These are phyloP conservation scores for Dinoponera quadriceps DNA, from an alignment of 1,140 invertebrate species.

Conservation along the genomic window DNA sequence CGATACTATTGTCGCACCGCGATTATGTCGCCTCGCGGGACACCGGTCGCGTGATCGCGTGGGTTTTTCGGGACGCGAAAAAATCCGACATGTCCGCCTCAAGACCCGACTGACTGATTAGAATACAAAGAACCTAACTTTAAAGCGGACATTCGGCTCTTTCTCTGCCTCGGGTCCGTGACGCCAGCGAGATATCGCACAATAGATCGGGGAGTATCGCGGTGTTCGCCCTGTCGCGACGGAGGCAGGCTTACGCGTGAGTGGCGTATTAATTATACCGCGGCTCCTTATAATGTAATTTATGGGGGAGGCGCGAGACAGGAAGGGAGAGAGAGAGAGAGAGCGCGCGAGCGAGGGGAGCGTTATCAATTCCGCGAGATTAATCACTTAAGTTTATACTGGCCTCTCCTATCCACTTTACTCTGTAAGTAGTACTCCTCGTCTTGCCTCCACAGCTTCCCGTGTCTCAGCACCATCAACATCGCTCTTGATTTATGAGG, in stretches of 20 bases:
- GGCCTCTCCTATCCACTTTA: slow-evolving; percentile 80
- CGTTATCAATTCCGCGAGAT: slow-evolving; percentile 83
- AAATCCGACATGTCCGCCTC: not conserved
- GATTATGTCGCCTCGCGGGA: too few species aligned
- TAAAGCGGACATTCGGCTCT: not conserved
- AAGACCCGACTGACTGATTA: slow-evolving; percentile 6
- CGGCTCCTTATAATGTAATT: slow-evolving; percentile 82
- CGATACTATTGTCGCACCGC: too few species aligned
- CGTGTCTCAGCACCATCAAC: slow-evolving; percentile 71
- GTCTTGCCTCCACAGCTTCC: slow-evolving; percentile 72
- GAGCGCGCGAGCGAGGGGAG: slow-evolving; percentile 72
- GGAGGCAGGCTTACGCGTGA: slow-evolving; percentile 71
- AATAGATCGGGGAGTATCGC: slow-evolving; percentile 56
- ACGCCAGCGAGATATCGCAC: slow-evolving; percentile 25
- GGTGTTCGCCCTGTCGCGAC: slow-evolving; percentile 67
- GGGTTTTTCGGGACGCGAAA: too few species aligned
- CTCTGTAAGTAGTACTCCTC: slow-evolving; percentile 76
- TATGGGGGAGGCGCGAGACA: slow-evolving; percentile 76
- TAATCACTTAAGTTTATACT: slow-evolving; percentile 83
- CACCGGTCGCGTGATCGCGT: too few species aligned
- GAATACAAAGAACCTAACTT: not conserved
- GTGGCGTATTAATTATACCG: slow-evolving; percentile 81
- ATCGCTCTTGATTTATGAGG: slow-evolving; percentile 80
- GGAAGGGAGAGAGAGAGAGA: slow-evolving; percentile 70
- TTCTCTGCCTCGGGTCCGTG: not conserved